Evolutionary conservation across 2,113 vertebrate species (phyloP), one percentile per base, ranked within the genome.

Genomic region (Hassar affinis): DNA sequence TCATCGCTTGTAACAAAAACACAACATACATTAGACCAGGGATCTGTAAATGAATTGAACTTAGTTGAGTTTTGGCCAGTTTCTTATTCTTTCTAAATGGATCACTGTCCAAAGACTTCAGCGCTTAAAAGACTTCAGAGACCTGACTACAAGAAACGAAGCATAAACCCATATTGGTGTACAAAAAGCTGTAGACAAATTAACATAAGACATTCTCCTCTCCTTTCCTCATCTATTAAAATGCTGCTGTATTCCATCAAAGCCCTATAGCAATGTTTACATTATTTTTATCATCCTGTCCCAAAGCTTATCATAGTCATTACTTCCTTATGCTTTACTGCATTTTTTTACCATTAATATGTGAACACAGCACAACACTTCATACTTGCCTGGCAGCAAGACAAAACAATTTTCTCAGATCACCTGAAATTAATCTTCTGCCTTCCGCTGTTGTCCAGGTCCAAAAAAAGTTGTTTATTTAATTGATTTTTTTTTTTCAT

Each of bases 401-500:
- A 77, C 87, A 88, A 90, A 91, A 91, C 90, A 89, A 88, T 92
- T 89, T 84, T 77, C 90, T 90, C 84, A 85, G 86, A 91, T 91
- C 92, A 92, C 86, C 85, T 82, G 72, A 84, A 89, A 89, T 79
- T 64, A 90, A 92, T 91, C 89, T 79, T 89, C 88, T 77, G 83
- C 85, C 49, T 80, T 47, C 79, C 77, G 80, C 82, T 69, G 74
- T 79, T 89, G 88, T 84, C 77, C 83, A 85, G 88, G 89, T 89
- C 87, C 62, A 61, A 77, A 83, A 77, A 83, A 88, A 90, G 89
- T 89, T 91, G 85, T 91, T 85, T 85, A 61, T 86, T 66, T 54
- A 80, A 80, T 59, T 81, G 49, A 62, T 64, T 74, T 42, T 54
- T 45, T 79, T 78, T 17, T 84, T 77, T 79, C n/a, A 51, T 62